A percentile compares a stretch with the other conserved stretches of the same genome.
Conservation (phyloP, 2,888 invertebrate genomes). For the Stomorhina lunata region DNA sequence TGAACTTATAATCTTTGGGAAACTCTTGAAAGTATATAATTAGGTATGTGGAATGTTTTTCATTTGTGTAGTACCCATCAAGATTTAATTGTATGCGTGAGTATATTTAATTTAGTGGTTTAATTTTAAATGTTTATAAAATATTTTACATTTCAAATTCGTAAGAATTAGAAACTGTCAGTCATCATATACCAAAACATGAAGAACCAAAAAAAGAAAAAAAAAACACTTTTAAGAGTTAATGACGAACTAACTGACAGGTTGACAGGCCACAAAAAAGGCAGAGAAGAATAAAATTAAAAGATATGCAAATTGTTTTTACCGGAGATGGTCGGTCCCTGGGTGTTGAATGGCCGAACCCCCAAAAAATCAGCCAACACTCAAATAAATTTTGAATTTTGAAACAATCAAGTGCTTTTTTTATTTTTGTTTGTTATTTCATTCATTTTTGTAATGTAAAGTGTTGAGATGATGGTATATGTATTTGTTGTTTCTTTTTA, state of each 20-base stretch:
- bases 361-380: neutral
- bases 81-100: slow-evolving; percentile 32
- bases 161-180: slow-evolving; percentile 33
- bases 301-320: slow-evolving; percentile 51
- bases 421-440: too few relatives aligned
- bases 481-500: neutral
- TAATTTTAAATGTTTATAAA: slow-evolving; percentile 34
- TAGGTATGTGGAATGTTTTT: neutral
- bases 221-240: slow-evolving; percentile 37
- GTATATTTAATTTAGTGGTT: slow-evolving; percentile 36
- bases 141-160: slow-evolving; percentile 5
- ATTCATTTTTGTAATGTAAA: neutral
- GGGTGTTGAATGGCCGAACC: slow-evolving; percentile 5
- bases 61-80: neutral
- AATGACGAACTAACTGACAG: slow-evolving; percentile 57
- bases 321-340: slow-evolving; percentile 12
- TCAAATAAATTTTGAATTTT: neutral
- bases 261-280: slow-evolving; percentile 41
- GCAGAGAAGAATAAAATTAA: neutral
- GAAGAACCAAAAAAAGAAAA: neutral
- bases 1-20: too few relatives aligned
- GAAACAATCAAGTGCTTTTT: neutral
- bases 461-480: neutral
- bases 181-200: slow-evolving; percentile 28
- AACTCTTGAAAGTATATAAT: too few relatives aligned